phyloP scores from a whole-genome alignment of 1,140 invertebrate species.

The Asobara japonica region DNA sequence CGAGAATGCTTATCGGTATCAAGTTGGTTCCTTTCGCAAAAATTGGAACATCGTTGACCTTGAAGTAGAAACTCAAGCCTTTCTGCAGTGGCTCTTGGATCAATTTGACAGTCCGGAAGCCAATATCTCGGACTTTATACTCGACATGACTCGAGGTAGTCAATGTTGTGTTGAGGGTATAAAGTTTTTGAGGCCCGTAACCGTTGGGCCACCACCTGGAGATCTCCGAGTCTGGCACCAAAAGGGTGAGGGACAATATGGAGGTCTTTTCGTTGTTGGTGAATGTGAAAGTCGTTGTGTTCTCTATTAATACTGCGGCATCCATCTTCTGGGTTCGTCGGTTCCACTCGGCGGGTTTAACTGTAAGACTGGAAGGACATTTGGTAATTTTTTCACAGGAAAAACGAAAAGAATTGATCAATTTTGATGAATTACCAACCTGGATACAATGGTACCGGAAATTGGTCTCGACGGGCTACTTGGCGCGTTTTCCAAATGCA shows the following conservation, averaged over 20 bases:
- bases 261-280: slow-evolving; percentile 59
- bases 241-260: slow-evolving; percentile 48
- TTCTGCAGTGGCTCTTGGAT: slow-evolving; percentile 74
- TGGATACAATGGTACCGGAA: slow-evolving; percentile 10
- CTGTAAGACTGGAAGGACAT: too few species aligned
- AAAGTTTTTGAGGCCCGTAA: slow-evolving; percentile 84
- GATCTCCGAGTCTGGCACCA: slow-evolving; percentile 63
- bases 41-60: slow-evolving; percentile 87
- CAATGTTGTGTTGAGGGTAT: slow-evolving; percentile 72
- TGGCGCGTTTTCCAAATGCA: slow-evolving; percentile 43
- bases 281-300: slow-evolving; percentile 34
- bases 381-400: too few species aligned
- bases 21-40: slow-evolving; percentile 98
- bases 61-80: slow-evolving; percentile 89
- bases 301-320: slow-evolving; percentile 26
- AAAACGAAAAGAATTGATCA: too few species aligned
- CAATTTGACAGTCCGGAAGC: slow-evolving; percentile 88
- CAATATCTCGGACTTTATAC: slow-evolving; percentile 70
- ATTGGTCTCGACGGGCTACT: slow-evolving; percentile 1
- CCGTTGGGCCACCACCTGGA: slow-evolving; percentile 95
- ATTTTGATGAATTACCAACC: too few species aligned
- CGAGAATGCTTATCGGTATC: slow-evolving; percentile 91
- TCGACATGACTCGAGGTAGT: slow-evolving; percentile 45
- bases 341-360: too few species aligned
- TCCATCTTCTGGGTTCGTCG: neutral